A percentile compares a stretch with the other conserved stretches of the same genome.
Evolutionary conservation across 2,888 invertebrate genomes (phyloP).

Genomic region (Nomada fabriciana): DNA sequence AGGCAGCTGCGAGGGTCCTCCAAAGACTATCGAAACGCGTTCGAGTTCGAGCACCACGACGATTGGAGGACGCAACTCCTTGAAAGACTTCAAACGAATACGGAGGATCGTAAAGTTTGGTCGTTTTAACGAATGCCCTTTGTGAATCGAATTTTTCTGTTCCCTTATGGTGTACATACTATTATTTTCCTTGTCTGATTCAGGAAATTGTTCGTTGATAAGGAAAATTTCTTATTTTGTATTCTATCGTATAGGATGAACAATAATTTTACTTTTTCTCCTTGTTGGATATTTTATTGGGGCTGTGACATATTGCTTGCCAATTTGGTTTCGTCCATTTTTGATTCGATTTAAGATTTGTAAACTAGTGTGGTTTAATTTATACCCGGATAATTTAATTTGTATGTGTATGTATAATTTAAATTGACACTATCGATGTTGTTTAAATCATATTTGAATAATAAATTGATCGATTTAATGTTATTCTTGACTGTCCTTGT

Average conservation of each 20-base stretch:
- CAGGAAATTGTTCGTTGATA: too few relatives aligned
- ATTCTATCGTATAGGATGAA: too few relatives aligned
- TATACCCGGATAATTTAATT: not conserved
- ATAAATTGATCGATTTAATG: too few relatives aligned
- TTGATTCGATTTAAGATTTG: not conserved
- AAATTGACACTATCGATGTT: not conserved
- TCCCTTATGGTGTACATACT: not conserved
- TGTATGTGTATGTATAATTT: too few relatives aligned
- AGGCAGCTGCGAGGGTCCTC: constrained; percentile 46
- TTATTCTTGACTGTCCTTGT: not conserved
- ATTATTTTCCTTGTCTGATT: not conserved
- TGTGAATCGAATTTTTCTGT: not conserved
- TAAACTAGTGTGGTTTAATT: not conserved
- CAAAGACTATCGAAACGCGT: constrained; percentile 31
- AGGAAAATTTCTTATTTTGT: too few relatives aligned
- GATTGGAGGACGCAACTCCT: constrained; percentile 3
- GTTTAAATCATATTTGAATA: not conserved
- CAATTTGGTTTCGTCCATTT: too few relatives aligned
- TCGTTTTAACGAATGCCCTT: constrained; percentile 12
- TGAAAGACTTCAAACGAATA: constrained; percentile 39
- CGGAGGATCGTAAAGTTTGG: constrained; percentile 26
- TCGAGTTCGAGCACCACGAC: constrained; percentile 26
- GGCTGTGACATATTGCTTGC: too few relatives aligned
- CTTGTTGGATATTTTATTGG: too few relatives aligned
- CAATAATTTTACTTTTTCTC: too few relatives aligned